A percentile compares a stretch with the other conserved stretches of the same genome.
These are phyloP conservation scores for Cryptus viduatorius DNA, from an alignment of 2,888 invertebrate genomes.

Conservation along the genomic window DNA sequence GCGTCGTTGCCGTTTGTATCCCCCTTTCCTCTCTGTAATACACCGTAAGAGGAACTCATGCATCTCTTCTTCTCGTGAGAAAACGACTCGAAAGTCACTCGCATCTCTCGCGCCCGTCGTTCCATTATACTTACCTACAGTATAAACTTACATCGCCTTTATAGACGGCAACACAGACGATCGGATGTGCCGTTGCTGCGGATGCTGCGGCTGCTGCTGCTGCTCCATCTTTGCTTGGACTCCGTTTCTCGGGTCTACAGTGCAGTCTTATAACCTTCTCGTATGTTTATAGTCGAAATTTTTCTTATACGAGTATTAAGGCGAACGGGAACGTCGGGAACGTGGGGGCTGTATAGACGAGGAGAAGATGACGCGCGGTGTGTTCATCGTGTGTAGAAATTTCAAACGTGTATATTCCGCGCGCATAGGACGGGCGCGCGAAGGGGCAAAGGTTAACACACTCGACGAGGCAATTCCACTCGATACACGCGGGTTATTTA, in stretches of 20 bases:
- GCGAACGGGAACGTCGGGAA: not conserved
- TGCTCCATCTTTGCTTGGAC: not conserved
- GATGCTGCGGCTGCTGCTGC: not conserved
- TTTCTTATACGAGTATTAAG: slow-evolving; percentile 12
- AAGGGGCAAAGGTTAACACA: slow-evolving; percentile 48
- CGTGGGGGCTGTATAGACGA: not conserved
- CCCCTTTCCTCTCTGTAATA: not conserved
- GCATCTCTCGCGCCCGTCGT: slow-evolving; percentile 2
- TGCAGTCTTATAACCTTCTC: not conserved
- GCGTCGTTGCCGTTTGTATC: not conserved
- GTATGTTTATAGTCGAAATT: slow-evolving; percentile 24
- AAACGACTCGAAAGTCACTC: slow-evolving; percentile 45
- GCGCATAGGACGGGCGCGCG: slow-evolving; percentile 4
- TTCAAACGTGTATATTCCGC: not conserved
- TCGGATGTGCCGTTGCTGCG: not conserved
- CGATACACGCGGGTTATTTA: slow-evolving; percentile 44
- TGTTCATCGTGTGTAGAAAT: not conserved
- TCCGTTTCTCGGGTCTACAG: not conserved
- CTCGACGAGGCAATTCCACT: slow-evolving; percentile 50
- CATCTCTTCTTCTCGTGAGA: slow-evolving; percentile 38
- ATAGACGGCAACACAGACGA: not conserved
- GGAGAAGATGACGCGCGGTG: slow-evolving; percentile 19
- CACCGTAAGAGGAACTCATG: not conserved
- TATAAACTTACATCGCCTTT: slow-evolving; percentile 18
- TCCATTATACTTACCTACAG: slow-evolving; percentile 11